Conservation (phyloP, 2,888 invertebrate species). For the Agrotis clavis region DNA sequence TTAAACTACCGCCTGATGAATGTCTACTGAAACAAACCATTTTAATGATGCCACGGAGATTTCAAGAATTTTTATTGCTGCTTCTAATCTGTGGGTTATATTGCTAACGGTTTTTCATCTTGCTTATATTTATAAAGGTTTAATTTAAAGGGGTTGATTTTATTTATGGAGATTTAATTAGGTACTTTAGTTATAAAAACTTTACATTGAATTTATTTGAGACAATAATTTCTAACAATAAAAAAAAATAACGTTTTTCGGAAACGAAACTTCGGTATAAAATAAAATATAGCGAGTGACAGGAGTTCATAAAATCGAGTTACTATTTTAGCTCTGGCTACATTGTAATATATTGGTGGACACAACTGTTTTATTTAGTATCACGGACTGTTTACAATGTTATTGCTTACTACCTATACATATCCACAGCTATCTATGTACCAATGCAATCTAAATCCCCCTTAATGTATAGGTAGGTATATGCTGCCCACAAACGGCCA, state of each 20-base stretch:
- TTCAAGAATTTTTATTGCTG: conserved; percentile 56
- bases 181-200: not conserved
- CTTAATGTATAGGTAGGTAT: conserved; percentile 29
- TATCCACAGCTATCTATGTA: conserved; percentile 54
- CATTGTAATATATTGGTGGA: conserved; percentile 7
- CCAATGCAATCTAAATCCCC: conserved; percentile 66
- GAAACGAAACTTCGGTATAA: not conserved
- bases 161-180: not conserved
- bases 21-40: conserved; percentile 73
- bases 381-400: conserved; percentile 65
- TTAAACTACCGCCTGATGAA: conserved; percentile 78
- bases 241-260: not conserved
- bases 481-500: conserved; percentile 71
- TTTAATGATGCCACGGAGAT: conserved; percentile 72
- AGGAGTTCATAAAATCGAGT: conserved; percentile 5
- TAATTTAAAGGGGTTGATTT: not conserved
- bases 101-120: conserved; percentile 15
- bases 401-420: conserved; percentile 35
- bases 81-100: conserved; percentile 33
- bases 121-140: conserved; percentile 13
- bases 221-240: not conserved
- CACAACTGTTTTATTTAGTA: conserved; percentile 1
- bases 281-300: not conserved
- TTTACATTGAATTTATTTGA: not conserved
- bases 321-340: conserved; percentile 1